Percentiles rank a stretch among this genome's conserved stretches.
These are phyloP conservation scores for Ceratotherium simum DNA, from an alignment of 2,113 vertebrate genomes.

Conservation along the genomic window DNA sequence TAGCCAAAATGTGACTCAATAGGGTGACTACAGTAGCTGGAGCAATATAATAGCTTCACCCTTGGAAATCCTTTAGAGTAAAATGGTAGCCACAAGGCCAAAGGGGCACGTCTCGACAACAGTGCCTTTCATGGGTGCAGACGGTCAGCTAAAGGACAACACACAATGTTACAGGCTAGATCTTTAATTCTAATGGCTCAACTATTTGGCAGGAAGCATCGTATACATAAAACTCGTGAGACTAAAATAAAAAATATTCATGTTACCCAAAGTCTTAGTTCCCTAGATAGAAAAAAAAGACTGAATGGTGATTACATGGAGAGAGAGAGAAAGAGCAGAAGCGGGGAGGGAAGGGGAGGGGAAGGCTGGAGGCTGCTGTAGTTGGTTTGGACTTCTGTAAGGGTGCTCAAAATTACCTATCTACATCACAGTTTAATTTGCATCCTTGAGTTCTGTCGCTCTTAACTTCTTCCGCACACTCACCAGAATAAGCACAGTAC, in stretches of 20 bases:
- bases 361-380: background rate
- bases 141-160: conserved; percentile 89
- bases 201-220: conserved; percentile 84
- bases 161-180: conserved; percentile 83
- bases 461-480: background rate
- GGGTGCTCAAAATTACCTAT: background rate
- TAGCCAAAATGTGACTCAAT: conserved; percentile 87
- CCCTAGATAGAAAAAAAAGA: conserved; percentile 43
- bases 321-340: background rate
- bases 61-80: conserved; percentile 85
- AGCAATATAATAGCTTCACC: conserved; percentile 84
- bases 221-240: conserved; percentile 79
- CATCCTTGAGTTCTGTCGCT: background rate
- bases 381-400: conserved; percentile 41
- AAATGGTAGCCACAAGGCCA: conserved; percentile 85
- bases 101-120: conserved; percentile 86
- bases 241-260: conserved; percentile 78
- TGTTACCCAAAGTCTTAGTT: conserved; percentile 78
- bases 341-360: background rate
- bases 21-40: conserved; percentile 80
- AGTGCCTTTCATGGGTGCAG: conserved; percentile 87
- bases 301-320: conserved; percentile 5
- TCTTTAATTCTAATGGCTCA: conserved; percentile 82
- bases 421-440: background rate
- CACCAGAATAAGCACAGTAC: background rate